Evolutionary conservation across 1,140 invertebrate genomes (phyloP).

Genomic region (Apis florea): DNA sequence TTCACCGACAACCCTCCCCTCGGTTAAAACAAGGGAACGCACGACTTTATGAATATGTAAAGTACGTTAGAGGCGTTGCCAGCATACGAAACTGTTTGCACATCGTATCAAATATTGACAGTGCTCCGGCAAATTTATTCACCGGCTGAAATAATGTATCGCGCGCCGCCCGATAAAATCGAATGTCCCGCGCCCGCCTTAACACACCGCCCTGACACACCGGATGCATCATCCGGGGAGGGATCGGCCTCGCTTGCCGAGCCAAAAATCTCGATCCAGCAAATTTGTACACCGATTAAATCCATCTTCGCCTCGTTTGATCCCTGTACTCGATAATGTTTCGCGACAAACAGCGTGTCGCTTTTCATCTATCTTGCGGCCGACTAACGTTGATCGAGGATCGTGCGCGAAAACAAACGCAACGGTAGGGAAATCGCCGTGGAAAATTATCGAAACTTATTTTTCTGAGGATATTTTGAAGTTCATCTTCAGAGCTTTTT

Average conservation of each 20-base stretch:
- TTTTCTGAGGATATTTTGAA: too few species aligned
- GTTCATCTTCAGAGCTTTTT: too few species aligned
- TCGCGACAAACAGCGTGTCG: too few species aligned
- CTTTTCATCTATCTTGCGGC: not conserved
- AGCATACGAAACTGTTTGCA: constrained; percentile 66
- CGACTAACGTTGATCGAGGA: not conserved
- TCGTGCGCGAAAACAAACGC: too few species aligned
- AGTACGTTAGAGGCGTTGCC: constrained; percentile 62
- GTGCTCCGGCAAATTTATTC: constrained; percentile 67
- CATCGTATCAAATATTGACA: constrained; percentile 71
- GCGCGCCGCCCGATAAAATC: constrained; percentile 36
- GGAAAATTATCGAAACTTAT: too few species aligned
- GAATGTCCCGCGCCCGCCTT: constrained; percentile 41
- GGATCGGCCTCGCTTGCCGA: not conserved
- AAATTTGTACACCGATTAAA: constrained; percentile 43
- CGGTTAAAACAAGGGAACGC: constrained; percentile 58
- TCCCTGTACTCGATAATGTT: constrained; percentile 6
- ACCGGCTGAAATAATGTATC: constrained; percentile 63
- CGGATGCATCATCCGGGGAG: constrained; percentile 12
- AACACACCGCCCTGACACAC: not conserved
- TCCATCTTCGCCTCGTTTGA: not conserved
- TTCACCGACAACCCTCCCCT: constrained; percentile 17
- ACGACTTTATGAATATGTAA: constrained; percentile 73
- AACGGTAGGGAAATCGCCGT: too few species aligned
- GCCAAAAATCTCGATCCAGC: constrained; percentile 22